Base-by-base conservation (phyloP, 2,888 invertebrate species). In the Cheilosia soror region DNA sequence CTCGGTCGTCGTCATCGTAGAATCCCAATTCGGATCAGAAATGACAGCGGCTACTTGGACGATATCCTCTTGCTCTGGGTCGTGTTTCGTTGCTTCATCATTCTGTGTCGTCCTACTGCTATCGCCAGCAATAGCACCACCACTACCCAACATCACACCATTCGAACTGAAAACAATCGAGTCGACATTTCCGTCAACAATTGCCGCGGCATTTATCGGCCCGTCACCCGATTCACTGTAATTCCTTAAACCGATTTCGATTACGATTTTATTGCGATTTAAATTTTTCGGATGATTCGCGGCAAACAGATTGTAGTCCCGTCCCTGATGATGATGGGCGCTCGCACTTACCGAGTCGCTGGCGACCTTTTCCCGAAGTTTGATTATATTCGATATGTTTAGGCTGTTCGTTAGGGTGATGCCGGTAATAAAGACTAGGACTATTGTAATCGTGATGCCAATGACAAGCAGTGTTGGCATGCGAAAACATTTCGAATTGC, bases 401-500 rank as follows among this genome's bases (percentile, higher is more conserved):
- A 92, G 90, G 88, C 91, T 91, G 87, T 91, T 92, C 42, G 93
- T 92, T 44, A 94, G 89, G 42, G 93, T 94, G 57, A 93, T 92
- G 87, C 94, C 93, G 76, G 93, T 93, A 88, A 93, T 93, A 66
- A 93, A 93, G 90, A 94, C 92, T 84, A 94, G 92, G 15, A 93
- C 90, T 65, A 94, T 92, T 71, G 93, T 92, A 65, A 93, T 90
- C 88, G 93, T 89, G 79, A 93, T 90, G 86, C 93, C 92, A 87
- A 93, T 91, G 87, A 93, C 90, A 88, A 91, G 89, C 88, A 92
- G 88, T 77, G 91, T 91, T 88, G 91, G 92, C 91, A 92, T 91
- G 89, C 91, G 92, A 88, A 90, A 91, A 87, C 90, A 92, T 90
- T 92, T 92, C 87, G 88, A 88, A 88, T 87, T 91, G 89, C 92